Evolutionary conservation across 1,140 invertebrate species (phyloP).

Genomic region (Meloidogyne exigua): DNA sequence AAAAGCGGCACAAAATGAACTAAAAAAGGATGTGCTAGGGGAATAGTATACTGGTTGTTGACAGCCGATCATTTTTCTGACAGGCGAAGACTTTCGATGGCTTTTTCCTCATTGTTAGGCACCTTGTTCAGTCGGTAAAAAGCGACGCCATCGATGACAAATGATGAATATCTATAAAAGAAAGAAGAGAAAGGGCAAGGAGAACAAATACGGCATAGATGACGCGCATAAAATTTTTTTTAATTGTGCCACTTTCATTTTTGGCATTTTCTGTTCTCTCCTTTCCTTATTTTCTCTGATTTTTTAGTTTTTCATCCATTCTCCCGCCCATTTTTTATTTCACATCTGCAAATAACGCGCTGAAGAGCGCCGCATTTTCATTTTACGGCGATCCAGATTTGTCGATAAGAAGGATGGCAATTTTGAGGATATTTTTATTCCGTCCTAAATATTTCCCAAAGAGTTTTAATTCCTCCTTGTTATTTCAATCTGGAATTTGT

Average conservation of each 20-base stretch:
- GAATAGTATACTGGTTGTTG: neutral
- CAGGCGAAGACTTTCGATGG: neutral
- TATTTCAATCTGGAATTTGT: too few species aligned
- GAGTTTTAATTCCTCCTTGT: too few species aligned
- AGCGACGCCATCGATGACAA: neutral
- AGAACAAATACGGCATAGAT: neutral
- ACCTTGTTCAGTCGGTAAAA: neutral
- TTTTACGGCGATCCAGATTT: neutral
- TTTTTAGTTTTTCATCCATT: neutral
- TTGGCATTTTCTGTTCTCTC: neutral
- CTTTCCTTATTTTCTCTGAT: neutral
- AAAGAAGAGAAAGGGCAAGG: neutral
- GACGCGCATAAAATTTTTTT: neutral
- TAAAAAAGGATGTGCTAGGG: neutral
- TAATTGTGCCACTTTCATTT: neutral
- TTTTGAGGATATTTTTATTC: neutral
- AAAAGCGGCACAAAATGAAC: neutral
- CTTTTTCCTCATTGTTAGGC: neutral
- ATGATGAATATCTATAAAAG: neutral
- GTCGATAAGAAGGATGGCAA: conserved; percentile 1
- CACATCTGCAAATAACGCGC: neutral
- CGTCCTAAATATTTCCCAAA: neutral
- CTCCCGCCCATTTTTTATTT: conserved; percentile 1
- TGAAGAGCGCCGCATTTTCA: neutral
- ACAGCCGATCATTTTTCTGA: neutral